Evolutionary conservation across 1,140 invertebrate genomes (phyloP).

Genomic region (Calosoma granatense): DNA sequence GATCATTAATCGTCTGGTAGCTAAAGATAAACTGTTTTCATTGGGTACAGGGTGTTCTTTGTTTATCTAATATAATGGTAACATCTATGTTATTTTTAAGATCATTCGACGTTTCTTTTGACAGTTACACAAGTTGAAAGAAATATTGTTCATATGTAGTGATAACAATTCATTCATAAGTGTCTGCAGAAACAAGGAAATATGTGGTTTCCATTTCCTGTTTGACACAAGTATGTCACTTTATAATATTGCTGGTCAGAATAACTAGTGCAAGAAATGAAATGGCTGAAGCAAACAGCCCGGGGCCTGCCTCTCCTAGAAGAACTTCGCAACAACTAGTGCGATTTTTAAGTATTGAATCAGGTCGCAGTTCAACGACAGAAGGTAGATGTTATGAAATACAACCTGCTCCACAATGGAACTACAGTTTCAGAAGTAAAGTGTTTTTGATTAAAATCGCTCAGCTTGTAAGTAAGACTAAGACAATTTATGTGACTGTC

Average conservation of each 20-base stretch:
- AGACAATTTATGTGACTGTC: neutral
- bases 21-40: too few species aligned
- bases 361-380: neutral
- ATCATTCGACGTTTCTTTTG: too few species aligned
- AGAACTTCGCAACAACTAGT: slow-evolving; percentile 6
- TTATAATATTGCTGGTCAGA: too few species aligned
- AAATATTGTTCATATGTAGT: too few species aligned
- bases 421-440: slow-evolving; percentile 15
- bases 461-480: slow-evolving; percentile 17
- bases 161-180: too few species aligned
- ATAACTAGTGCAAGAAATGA: too few species aligned
- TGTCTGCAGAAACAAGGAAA: too few species aligned
- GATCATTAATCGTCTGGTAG: too few species aligned
- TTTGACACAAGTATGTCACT: neutral
- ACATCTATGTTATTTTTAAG: too few species aligned
- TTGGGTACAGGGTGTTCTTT: too few species aligned
- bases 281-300: neutral
- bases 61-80: too few species aligned
- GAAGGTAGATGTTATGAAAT: slow-evolving; percentile 1
- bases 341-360: slow-evolving; percentile 21
- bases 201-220: neutral
- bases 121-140: too few species aligned
- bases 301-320: neutral
- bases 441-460: slow-evolving; percentile 19
- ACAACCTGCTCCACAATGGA: slow-evolving; percentile 5